Base-by-base conservation (phyloP, 2,113 vertebrate species). In the Phocoena sinus region DNA sequence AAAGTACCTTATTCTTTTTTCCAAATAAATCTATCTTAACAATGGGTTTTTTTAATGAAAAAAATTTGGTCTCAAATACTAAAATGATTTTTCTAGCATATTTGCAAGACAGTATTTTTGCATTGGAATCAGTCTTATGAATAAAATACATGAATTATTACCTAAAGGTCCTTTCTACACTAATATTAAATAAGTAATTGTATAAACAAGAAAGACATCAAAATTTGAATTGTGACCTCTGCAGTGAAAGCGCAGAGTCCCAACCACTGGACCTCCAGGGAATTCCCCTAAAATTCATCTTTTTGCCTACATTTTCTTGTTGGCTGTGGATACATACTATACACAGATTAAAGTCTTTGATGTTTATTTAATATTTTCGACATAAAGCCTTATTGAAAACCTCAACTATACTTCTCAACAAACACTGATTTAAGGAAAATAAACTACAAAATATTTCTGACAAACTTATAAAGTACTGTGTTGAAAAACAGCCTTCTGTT, bases 31-130 rank as follows among this genome's bases (percentile, higher is more conserved):
- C 3, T 81, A 86, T 25, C 6, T 81, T 91, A 68, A 65, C 56
- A 26, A 83, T 63, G 7, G 5, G 28, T 9, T 63, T 81, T 76
- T 84, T 76, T 89, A 3, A 82, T 50, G 25, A 94, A 6, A 73
- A 74, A 96, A 97, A 97, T 8, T 56, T 60, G 62, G 31, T 81
- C 60, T 63, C 65, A 93, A 79, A 91, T 36, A 91, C 18, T 77
- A 73, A 96, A 88, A 62, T 77, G 12, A 13, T 56, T 82, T 92
- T 82, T 56, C 12, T 31, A 92, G 67, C 62, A 79, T 63, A 87
- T 26, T 44, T 94, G 1, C 10, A 91, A 74, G 63, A 92, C 56
- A 94, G 77, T 2, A 13, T 58, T 91, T 82, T 63, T 89, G 41
- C 28, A 47, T 0, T 85, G 3, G 17, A 93, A 31, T 89, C 63